Conservation (phyloP, 2,797 vertebrate genomes). For the Emys orbicularis region DNA sequence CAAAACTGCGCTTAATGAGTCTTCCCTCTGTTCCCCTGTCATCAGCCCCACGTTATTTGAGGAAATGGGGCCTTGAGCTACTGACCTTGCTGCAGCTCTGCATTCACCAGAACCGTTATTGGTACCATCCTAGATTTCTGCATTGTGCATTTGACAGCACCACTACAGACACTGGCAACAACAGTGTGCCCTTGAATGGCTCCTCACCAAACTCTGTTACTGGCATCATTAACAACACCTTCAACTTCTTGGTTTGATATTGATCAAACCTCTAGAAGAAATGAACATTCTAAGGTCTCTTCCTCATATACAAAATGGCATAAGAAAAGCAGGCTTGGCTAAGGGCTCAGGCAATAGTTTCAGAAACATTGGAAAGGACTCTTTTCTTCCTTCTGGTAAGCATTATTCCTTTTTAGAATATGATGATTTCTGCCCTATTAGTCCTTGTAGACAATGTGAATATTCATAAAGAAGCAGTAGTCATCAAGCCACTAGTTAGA, state of each 20-base stretch:
- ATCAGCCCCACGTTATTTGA: not conserved
- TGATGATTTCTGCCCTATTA: too few relatives aligned
- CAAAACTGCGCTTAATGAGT: not conserved
- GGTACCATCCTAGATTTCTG: not conserved
- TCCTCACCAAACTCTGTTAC: not conserved
- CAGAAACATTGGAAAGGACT: not conserved
- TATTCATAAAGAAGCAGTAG: too few relatives aligned
- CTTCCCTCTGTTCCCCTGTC: not conserved
- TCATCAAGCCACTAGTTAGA: too few relatives aligned
- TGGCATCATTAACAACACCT: not conserved
- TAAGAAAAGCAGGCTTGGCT: not conserved
- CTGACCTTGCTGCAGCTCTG: not conserved
- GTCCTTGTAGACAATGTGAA: too few relatives aligned
- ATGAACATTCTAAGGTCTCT: not conserved
- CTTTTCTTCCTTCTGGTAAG: not conserved
- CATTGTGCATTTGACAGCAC: not conserved
- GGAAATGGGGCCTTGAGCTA: not conserved
- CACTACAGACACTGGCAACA: not conserved
- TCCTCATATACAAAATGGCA: not conserved
- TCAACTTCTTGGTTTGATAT: not conserved
- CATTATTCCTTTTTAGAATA: too few relatives aligned
- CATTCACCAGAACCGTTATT: not conserved
- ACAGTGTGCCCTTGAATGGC: not conserved
- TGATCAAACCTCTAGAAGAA: not conserved
- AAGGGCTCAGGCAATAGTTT: not conserved